Evolutionary conservation across 2,113 vertebrate genomes (phyloP).

Genomic region (Paradoxurus hermaphroditus): DNA sequence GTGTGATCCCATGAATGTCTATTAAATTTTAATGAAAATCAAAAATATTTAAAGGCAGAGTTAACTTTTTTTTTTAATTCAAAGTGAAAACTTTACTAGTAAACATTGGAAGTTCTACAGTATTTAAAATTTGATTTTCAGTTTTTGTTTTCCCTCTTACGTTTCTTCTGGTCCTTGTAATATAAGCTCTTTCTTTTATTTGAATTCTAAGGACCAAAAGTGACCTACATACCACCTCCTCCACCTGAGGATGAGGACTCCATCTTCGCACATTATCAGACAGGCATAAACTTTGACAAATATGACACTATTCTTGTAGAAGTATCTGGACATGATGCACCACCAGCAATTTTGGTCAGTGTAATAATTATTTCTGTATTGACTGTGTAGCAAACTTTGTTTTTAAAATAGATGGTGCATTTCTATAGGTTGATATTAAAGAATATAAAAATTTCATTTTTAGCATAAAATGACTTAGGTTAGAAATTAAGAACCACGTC

Average conservation of each 20-base stretch:
- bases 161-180: neutral
- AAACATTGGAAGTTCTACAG: neutral
- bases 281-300: constrained; percentile 95
- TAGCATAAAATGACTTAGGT: neutral
- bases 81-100: neutral
- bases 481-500: neutral
- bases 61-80: neutral
- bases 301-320: constrained; percentile 93
- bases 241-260: constrained; percentile 89
- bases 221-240: constrained; percentile 92
- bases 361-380: constrained; percentile 14
- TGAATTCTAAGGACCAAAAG: constrained; percentile 85
- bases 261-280: constrained; percentile 91
- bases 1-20: neutral
- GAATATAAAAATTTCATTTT: neutral
- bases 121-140: neutral
- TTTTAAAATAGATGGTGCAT: neutral
- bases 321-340: constrained; percentile 89
- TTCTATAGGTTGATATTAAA: neutral
- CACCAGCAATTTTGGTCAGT: constrained; percentile 90
- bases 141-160: neutral
- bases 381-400: neutral
- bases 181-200: constrained; percentile 43
- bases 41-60: neutral
- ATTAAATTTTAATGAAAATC: constrained; percentile 8